Conservation (phyloP, 2,113 vertebrate genomes). For the Octodon degus region DNA sequence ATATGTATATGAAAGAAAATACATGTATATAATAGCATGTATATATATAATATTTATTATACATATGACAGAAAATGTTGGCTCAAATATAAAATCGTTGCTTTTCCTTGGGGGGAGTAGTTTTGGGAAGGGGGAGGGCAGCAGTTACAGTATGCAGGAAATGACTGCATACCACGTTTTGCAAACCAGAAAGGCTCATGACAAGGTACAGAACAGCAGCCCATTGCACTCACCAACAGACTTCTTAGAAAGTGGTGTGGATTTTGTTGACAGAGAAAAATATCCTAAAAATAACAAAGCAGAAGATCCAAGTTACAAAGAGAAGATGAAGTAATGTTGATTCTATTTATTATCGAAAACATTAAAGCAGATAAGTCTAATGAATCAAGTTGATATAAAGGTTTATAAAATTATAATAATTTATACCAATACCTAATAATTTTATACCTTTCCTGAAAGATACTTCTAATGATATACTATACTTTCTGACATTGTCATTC, state of each 20-base stretch:
- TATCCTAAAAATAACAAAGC: constrained; percentile 52
- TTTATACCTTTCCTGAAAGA: not conserved
- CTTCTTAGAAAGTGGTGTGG: not conserved
- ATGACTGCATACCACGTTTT: not conserved
- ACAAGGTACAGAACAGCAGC: not conserved
- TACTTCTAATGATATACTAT: not conserved
- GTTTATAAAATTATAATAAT: not conserved
- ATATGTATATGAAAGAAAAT: not conserved
- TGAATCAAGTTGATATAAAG: not conserved
- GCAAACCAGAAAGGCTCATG: not conserved
- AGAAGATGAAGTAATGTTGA: not conserved
- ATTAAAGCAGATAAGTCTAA: not conserved
- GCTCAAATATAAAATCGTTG: not conserved
- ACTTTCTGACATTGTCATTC: not conserved
- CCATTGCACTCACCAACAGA: constrained; percentile 22
- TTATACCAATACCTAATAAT: not conserved
- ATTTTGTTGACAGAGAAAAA: constrained; percentile 49
- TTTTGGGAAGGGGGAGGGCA: rapidly evolving
- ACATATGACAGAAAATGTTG: not conserved
- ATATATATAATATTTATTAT: not conserved
- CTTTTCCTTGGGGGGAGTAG: not conserved
- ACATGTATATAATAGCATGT: too few species aligned
- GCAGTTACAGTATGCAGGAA: not conserved
- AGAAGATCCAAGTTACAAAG: constrained; percentile 54
- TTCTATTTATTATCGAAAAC: not conserved